Conservation (phyloP, 2,888 invertebrate species). For the Monoplex corrugatus region DNA sequence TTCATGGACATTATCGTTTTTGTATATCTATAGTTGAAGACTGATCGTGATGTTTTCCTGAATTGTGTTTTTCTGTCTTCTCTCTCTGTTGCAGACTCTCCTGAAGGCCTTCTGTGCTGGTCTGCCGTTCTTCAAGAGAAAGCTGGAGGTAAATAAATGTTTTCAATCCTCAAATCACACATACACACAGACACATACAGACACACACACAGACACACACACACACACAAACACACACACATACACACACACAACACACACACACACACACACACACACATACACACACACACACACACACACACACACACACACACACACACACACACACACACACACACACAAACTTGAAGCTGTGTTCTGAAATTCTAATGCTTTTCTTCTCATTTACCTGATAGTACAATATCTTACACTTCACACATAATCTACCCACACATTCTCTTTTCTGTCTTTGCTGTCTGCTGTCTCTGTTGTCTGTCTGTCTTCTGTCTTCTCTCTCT, state of each 20-base stretch:
- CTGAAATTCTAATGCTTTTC: too few relatives aligned
- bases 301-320: too few relatives aligned
- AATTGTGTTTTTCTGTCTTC: background rate
- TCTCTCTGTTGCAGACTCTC: constrained; percentile 69
- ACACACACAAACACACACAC: too few relatives aligned
- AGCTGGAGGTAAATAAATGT: constrained; percentile 73
- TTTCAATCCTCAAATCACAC: too few relatives aligned
- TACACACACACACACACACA: background rate
- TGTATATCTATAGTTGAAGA: too few relatives aligned
- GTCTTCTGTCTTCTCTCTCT: background rate
- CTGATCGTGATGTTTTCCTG: background rate
- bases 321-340: too few relatives aligned
- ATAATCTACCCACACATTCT: background rate
- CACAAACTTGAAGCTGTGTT: too few relatives aligned
- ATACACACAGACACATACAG: background rate
- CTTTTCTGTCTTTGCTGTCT: background rate
- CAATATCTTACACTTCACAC: background rate
- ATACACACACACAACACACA: background rate
- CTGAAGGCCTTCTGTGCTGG: constrained; percentile 75
- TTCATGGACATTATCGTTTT: too few relatives aligned
- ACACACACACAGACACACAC: background rate
- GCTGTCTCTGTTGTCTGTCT: background rate
- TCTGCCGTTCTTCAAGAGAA: constrained; percentile 71
- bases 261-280: background rate
- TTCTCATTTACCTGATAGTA: too few relatives aligned